Conservation (phyloP, 2,888 invertebrate genomes). For the Drosophila parthenogenetica region DNA sequence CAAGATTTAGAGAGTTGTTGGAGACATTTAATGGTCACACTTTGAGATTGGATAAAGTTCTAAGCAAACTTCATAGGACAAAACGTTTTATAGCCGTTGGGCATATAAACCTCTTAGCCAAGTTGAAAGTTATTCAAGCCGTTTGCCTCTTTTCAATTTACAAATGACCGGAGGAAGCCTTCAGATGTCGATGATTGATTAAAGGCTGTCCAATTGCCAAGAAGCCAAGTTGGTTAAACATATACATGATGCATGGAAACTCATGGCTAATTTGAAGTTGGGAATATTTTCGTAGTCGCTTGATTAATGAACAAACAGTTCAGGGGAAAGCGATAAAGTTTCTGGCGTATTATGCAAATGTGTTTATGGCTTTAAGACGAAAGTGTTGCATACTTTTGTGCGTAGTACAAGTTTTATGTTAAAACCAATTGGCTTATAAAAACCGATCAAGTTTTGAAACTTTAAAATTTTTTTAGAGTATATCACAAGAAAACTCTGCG, state of each 20-base stretch:
- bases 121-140: no score
- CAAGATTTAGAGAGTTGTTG: slow-evolving; percentile 3
- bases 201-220: slow-evolving; percentile 41
- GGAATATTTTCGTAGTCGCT: slow-evolving; percentile 34
- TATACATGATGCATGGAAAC: slow-evolving; percentile 9
- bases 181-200: slow-evolving; percentile 57
- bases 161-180: no score
- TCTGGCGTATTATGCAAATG: slow-evolving; percentile 27
- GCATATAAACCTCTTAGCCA: no score
- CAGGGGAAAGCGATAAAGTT: slow-evolving; percentile 1
- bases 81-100: not conserved
- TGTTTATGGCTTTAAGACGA: slow-evolving; percentile 55
- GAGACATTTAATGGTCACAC: not conserved
- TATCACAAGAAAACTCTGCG: not conserved
- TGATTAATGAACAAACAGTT: slow-evolving; percentile 31
- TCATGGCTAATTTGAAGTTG: slow-evolving; percentile 18
- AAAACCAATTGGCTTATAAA: slow-evolving; percentile 10
- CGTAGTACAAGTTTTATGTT: not conserved
- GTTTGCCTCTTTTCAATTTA: no score
- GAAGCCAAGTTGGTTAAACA: slow-evolving; percentile 6
- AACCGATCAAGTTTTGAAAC: no score
- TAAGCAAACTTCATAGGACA: not conserved
- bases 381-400: slow-evolving; percentile 50
- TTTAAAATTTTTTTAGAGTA: no score
- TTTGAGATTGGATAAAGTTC: not conserved